These are phyloP conservation scores for Microplitis demolitor DNA, from an alignment of 1,140 invertebrate genomes.

Conservation along the genomic window DNA sequence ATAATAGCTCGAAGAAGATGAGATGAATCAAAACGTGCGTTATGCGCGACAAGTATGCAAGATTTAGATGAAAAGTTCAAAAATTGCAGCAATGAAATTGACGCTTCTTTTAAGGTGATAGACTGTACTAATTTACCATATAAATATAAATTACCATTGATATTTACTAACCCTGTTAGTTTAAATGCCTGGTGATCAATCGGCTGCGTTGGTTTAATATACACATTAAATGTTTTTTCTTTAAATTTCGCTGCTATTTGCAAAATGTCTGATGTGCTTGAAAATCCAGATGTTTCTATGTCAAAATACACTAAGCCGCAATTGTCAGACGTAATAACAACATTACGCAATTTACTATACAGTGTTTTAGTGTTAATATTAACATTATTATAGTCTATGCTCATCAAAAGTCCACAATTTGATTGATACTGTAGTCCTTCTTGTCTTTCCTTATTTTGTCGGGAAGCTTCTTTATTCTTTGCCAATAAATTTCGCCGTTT, in stretches of 20 bases:
- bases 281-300: conserved; percentile 31
- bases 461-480: too few species aligned
- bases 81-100: neutral
- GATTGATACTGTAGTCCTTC: conserved; percentile 23
- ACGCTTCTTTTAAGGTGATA: neutral
- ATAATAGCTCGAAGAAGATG: neutral
- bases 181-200: conserved; percentile 16
- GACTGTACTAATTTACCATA: neutral
- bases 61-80: neutral
- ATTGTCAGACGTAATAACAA: neutral
- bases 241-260: conserved; percentile 29
- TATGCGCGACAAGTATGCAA: neutral
- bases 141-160: neutral
- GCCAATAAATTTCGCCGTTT: too few species aligned
- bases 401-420: conserved; percentile 7
- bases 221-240: conserved; percentile 20
- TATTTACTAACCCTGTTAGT: conserved; percentile 16
- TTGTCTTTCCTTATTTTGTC: too few species aligned
- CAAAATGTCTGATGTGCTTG: conserved; percentile 19
- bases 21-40: neutral
- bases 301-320: conserved; percentile 30
- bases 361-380: neutral
- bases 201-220: conserved; percentile 23
- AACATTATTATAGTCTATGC: neutral
- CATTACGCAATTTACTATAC: too few species aligned